Base-by-base conservation (phyloP, 2,888 invertebrate species). In the Abrostola triplasia region DNA sequence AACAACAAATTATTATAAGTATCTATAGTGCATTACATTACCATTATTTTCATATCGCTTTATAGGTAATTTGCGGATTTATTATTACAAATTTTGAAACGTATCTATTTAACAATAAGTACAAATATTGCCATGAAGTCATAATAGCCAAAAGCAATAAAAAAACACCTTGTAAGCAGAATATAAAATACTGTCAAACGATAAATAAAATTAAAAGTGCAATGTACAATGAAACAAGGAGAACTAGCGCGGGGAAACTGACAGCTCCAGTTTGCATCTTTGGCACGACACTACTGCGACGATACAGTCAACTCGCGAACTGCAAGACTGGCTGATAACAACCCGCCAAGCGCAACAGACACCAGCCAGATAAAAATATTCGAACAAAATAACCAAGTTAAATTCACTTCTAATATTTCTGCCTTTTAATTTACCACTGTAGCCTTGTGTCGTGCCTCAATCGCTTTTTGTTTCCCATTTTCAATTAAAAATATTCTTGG, bases 381-480 rank as follows among this genome's bases (percentile, higher is more conserved):
- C 68, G 65, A 77, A 81, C 64, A 74, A 81, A 80, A 78, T 82
- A 77, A 57, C 63, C 59, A 56, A 72, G 8, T 59, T 70, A 76
- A 73, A 70, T 77, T 77, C 79, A 79, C 73, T 82, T 79, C 79
- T 80, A 83, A 82, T 84, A 84, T 86, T 86, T 85, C 72, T 81
- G 72, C 80, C 71, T 85, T 88, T 88, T 84, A 84, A 86, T 85
- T 88, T 85, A 76, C 79, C 78, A 75, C 77, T 69, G 55, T 59
- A 67, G 78, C 77, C 75, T 61, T 71, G 61, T 54, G 68, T 66
- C 67, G 64, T 59, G 57, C 60, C 59, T 70, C 75, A 61, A 79
- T 74, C 67, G 68, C 61, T 76, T 82, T 79, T 81, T 79, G 76
- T 82, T 75, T 80, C 73, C 61, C 66, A 79, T 82, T 85, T 84